Conservation (phyloP, 2,113 vertebrate species). For the Nansenia antarctica region DNA sequence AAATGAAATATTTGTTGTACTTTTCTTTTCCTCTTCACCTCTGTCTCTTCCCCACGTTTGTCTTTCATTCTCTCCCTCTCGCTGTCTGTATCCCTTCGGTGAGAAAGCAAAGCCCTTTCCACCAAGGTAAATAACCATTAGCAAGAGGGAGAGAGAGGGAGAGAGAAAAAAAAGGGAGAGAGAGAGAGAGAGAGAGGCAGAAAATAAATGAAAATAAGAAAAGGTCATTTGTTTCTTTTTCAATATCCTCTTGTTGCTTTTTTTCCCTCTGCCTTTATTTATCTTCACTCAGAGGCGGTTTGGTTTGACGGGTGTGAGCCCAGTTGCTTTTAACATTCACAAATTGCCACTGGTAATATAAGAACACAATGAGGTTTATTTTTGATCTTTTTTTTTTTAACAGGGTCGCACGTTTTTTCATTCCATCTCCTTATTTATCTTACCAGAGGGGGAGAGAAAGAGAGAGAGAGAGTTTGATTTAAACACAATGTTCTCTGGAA, state of each 20-base stretch:
- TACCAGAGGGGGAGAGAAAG: constrained; percentile 17
- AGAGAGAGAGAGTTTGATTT: constrained; percentile 36
- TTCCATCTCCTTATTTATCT: constrained; percentile 71
- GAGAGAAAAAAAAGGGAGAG: constrained; percentile 29
- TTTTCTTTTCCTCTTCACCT: background rate
- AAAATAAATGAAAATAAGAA: constrained; percentile 66
- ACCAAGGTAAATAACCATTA: constrained; percentile 83
- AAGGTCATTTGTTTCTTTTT: constrained; percentile 79
- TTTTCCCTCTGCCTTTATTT: constrained; percentile 64
- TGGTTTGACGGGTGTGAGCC: constrained; percentile 29
- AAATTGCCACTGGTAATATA: constrained; percentile 61
- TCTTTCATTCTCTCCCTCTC: constrained; percentile 26
- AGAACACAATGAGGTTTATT: constrained; percentile 61
- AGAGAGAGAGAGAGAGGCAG: constrained; percentile 25
- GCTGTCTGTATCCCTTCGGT: constrained; percentile 57
- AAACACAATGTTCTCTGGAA: constrained; percentile 56
- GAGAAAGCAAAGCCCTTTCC: constrained; percentile 80
- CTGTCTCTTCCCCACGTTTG: background rate
- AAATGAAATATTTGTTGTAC: too few species aligned
- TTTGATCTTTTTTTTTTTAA: too few species aligned
- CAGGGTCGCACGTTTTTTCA: constrained; percentile 65
- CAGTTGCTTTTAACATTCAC: constrained; percentile 56
- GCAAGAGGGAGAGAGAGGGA: constrained; percentile 61
- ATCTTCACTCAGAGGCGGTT: constrained; percentile 63
- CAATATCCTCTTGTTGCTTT: constrained; percentile 69